phyloP scores from a whole-genome alignment of 2,113 vertebrate genomes.

The Rhynchopsitta pachyrhyncha region DNA sequence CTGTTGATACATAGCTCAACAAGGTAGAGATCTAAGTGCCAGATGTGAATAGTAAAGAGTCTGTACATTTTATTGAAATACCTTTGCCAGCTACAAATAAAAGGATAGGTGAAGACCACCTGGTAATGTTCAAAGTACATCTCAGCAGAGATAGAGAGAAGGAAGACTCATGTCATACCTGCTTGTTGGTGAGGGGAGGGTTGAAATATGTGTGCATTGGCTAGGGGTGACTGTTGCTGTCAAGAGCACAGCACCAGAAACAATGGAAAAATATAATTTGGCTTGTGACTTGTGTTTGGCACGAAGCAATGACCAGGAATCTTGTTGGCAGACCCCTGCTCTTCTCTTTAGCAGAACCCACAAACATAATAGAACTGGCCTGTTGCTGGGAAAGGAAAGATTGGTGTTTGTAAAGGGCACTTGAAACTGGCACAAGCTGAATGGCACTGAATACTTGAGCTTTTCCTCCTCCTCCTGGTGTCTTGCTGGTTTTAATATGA shows the following conservation, averaged over 20 bases:
- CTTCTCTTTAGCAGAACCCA: not conserved
- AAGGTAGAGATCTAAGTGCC: not conserved
- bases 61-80: not conserved
- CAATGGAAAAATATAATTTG: not conserved
- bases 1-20: not conserved
- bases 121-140: not conserved
- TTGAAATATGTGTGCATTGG: not conserved
- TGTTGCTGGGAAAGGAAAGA: not conserved
- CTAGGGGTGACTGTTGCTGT: not conserved
- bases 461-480: not conserved
- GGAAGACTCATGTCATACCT: not conserved
- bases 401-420: not conserved
- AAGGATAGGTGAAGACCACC: not conserved
- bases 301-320: not conserved
- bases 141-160: not conserved
- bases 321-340: not conserved
- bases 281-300: not conserved
- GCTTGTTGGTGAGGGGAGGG: not conserved
- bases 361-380: not conserved
- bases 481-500: slow-evolving; percentile 1
- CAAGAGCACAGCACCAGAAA: not conserved
- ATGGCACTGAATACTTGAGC: not conserved
- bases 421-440: not conserved
- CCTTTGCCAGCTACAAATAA: not conserved
- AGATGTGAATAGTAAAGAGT: not conserved